Percentiles rank a stretch among this genome's conserved stretches.
Conservation (phyloP, 2,888 invertebrate genomes). For the Sinodicranocentrus sp. region DNA sequence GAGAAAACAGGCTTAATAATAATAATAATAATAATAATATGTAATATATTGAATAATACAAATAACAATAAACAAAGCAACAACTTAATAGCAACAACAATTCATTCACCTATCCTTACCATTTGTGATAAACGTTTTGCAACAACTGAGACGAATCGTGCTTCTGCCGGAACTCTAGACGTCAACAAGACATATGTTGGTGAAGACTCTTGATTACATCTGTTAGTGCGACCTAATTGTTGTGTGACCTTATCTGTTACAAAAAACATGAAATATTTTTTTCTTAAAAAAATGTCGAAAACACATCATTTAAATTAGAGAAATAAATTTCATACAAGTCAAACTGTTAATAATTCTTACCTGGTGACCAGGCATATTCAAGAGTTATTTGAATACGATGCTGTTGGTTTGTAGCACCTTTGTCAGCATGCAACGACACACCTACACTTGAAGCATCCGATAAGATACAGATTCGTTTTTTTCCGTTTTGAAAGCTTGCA, state of each 20-base stretch:
- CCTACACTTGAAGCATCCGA: not conserved
- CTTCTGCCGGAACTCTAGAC: not conserved
- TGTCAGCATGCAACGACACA: not conserved
- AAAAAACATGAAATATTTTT: too few relatives aligned
- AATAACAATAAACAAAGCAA: not conserved
- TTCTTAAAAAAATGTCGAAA: too few relatives aligned
- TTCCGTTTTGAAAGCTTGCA: not conserved
- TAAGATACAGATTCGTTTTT: not conserved
- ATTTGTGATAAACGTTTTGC: constrained; percentile 8
- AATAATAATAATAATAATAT: not conserved
- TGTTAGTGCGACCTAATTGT: not conserved
- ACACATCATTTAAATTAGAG: too few relatives aligned
- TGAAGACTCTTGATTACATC: not conserved
- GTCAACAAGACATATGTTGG: not conserved
- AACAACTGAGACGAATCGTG: not conserved
- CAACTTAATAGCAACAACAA: too few relatives aligned
- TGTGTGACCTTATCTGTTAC: too few relatives aligned
- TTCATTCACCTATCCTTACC: too few relatives aligned
- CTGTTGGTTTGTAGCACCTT: not conserved
- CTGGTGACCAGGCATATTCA: not conserved
- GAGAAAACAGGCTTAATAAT: not conserved
- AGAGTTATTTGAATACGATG: not conserved
- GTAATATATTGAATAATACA: not conserved
- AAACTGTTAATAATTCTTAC: too few relatives aligned
- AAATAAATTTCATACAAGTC: too few relatives aligned